These are phyloP conservation scores for Gymnarchus niloticus DNA, from an alignment of 2,113 vertebrate species.

Conservation along the genomic window DNA sequence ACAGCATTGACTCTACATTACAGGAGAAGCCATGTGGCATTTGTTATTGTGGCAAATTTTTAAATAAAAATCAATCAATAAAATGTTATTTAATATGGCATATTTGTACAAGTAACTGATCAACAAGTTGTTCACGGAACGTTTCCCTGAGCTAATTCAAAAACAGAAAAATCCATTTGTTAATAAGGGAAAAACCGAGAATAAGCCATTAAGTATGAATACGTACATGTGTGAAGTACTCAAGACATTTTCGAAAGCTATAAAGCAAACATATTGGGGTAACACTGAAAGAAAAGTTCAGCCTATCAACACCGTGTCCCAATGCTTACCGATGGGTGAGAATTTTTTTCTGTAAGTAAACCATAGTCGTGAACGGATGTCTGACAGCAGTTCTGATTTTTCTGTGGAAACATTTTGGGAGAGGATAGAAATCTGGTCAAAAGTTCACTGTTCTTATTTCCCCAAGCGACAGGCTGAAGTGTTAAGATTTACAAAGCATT, in stretches of 20 bases:
- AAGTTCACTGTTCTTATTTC: not conserved
- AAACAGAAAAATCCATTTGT: not conserved
- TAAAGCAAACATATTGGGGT: not conserved
- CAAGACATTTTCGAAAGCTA: not conserved
- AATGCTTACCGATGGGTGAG: slow-evolving; percentile 71
- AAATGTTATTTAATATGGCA: not conserved
- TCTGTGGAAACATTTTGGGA: slow-evolving; percentile 52
- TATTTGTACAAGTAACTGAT: not conserved
- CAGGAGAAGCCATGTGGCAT: not conserved
- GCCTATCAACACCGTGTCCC: not conserved
- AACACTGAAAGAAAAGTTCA: not conserved
- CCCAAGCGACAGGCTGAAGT: too few relatives aligned
- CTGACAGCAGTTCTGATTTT: slow-evolving; percentile 72
- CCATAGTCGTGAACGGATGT: slow-evolving; percentile 79
- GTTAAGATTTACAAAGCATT: too few relatives aligned
- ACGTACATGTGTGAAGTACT: too few relatives aligned
- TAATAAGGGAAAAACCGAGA: not conserved
- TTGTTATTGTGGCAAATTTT: not conserved
- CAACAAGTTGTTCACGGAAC: not conserved
- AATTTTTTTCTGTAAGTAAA: slow-evolving; percentile 85
- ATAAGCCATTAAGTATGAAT: not conserved
- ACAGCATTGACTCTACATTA: not conserved
- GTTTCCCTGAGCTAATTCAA: not conserved
- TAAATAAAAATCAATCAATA: too few relatives aligned
- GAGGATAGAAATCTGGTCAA: not conserved